phyloP scores from a whole-genome alignment of 2,888 invertebrate species.

The Bimastos eiseni region DNA sequence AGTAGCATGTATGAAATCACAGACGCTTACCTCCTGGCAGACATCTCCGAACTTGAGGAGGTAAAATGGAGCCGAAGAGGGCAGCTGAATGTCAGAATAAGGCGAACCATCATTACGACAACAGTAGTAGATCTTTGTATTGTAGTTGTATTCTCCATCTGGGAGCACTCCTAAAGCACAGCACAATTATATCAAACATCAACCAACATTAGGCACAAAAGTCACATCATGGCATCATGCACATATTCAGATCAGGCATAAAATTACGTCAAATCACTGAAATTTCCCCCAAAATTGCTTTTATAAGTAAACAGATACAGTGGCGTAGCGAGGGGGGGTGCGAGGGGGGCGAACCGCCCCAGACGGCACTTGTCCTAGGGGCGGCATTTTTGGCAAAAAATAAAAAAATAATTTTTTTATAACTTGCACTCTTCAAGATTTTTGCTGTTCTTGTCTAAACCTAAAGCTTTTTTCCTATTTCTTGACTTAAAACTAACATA shows the following conservation, averaged over 20 bases:
- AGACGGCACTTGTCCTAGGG: too few relatives aligned
- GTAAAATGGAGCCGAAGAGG: constrained; percentile 43
- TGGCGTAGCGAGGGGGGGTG: too few relatives aligned
- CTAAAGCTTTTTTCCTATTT: too few relatives aligned
- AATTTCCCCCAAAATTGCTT: background rate
- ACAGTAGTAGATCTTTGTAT: constrained; percentile 45
- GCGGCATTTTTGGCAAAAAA: too few relatives aligned
- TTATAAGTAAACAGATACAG: background rate
- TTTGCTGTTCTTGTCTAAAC: too few relatives aligned
- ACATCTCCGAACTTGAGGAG: constrained; percentile 41
- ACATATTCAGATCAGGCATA: background rate
- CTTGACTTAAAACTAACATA: too few relatives aligned
- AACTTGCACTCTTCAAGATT: too few relatives aligned
- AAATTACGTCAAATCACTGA: background rate
- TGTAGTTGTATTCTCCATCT: constrained; percentile 42
- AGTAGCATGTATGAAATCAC: background rate
- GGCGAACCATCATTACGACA: constrained; percentile 43
- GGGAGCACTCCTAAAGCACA: constrained; percentile 42
- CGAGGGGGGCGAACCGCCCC: too few relatives aligned
- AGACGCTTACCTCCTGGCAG: constrained; percentile 42
- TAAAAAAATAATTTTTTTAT: too few relatives aligned
- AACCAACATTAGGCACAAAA: background rate
- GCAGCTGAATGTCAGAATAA: constrained; percentile 37
- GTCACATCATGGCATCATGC: too few relatives aligned
- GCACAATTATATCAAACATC: background rate